Percentiles rank a stretch among this genome's conserved stretches.
These are phyloP conservation scores for Anolis apletophallus DNA, from an alignment of 2,797 vertebrate genomes.

Conservation along the genomic window DNA sequence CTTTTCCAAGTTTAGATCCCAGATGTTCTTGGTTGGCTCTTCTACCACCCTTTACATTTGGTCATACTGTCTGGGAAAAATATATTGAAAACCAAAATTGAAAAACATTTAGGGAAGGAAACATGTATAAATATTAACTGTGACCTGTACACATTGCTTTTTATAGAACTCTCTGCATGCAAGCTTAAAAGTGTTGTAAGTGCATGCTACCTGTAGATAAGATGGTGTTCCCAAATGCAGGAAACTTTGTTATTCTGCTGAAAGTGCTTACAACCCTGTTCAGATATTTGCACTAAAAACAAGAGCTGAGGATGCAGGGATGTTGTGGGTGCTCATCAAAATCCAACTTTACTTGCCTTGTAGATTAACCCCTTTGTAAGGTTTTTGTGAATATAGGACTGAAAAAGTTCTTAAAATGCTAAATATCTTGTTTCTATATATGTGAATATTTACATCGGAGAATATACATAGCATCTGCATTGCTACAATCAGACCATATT, in stretches of 20 bases:
- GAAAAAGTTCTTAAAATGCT: background rate
- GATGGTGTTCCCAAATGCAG: background rate
- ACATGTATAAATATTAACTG: background rate
- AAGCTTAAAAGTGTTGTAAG: background rate
- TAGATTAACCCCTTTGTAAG: background rate
- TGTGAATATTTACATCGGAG: background rate
- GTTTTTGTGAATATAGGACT: background rate
- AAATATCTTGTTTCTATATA: background rate
- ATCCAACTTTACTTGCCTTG: background rate
- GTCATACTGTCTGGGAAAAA: background rate
- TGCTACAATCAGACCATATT: background rate
- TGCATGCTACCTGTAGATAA: background rate
- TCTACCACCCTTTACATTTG: background rate
- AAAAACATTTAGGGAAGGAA: background rate
- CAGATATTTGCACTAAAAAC: background rate
- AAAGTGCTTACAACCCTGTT: background rate
- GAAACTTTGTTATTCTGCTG: background rate
- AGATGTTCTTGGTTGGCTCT: background rate
- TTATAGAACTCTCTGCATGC: background rate
- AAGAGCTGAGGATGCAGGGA: background rate
- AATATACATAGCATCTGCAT: background rate
- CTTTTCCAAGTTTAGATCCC: background rate
- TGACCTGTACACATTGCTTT: background rate
- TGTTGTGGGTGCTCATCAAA: background rate
- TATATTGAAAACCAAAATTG: background rate